These are phyloP conservation scores for Isaurus tuberculatus DNA, from an alignment of 92 coral and sea anemone genomes.

Conservation along the genomic window DNA sequence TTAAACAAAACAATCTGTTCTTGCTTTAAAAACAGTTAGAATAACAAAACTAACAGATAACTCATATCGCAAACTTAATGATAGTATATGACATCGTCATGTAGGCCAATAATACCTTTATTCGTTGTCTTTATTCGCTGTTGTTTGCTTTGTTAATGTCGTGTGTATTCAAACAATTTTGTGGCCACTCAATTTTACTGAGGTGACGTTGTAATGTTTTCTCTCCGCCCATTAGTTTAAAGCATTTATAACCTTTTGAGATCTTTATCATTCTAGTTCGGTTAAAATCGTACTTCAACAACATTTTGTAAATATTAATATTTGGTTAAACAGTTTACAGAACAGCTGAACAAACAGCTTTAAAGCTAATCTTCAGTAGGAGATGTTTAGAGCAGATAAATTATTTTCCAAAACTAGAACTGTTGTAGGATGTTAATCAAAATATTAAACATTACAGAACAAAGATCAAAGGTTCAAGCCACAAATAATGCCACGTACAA, in stretches of 20 bases:
- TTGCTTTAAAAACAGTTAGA: no score
- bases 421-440: neutral
- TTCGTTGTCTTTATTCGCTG: neutral
- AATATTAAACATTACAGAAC: neutral
- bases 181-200: constrained; percentile 3
- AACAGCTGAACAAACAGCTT: neutral
- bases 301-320: neutral
- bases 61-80: no score
- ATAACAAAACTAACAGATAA: no score
- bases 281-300: neutral
- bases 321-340: neutral
- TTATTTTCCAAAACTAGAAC: neutral
- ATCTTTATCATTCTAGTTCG: constrained; percentile 3
- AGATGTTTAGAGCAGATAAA: neutral
- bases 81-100: neutral
- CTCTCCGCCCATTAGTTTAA: constrained; percentile 42
- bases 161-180: neutral
- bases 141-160: neutral
- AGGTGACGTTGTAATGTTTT: neutral
- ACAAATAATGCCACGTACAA: neutral
- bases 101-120: neutral
- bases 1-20: no score
- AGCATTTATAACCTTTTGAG: constrained; percentile 11
- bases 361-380: neutral
- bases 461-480: constrained; percentile 19